phyloP scores from a whole-genome alignment of 1,140 invertebrate species.

The Planococcus citri region DNA sequence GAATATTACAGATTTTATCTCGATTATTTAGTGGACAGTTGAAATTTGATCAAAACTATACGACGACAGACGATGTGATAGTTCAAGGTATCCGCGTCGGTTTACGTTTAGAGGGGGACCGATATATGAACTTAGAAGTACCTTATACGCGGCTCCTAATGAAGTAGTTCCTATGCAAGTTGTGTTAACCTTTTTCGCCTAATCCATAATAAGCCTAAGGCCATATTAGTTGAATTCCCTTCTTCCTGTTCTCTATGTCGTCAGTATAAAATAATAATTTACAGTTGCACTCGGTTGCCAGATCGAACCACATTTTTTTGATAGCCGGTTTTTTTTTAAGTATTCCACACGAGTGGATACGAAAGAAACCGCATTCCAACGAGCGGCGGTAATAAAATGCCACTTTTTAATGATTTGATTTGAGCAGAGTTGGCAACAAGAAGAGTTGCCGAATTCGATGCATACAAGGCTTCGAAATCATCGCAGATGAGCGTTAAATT shows the following conservation, averaged over 20 bases:
- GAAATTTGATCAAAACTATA: background rate
- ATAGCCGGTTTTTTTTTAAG: constrained; percentile 3
- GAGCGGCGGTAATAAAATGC: background rate
- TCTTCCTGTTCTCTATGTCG: constrained; percentile 13
- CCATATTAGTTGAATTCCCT: background rate
- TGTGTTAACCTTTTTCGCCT: constrained; percentile 18
- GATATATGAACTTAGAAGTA: background rate
- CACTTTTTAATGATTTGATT: background rate
- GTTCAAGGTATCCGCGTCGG: background rate
- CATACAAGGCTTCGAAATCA: no score
- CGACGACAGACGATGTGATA: background rate
- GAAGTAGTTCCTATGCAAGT: constrained; percentile 19
- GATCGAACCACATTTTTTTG: constrained; percentile 13
- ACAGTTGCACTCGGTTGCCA: constrained; percentile 12
- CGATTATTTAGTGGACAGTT: background rate
- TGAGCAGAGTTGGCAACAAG: background rate
- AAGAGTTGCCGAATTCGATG: no score
- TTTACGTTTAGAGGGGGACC: background rate
- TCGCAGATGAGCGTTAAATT: no score
- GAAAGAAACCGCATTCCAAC: constrained; percentile 5
- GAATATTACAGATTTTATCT: background rate
- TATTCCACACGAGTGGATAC: background rate
- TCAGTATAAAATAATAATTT: constrained; percentile 18
- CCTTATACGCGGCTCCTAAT: background rate
- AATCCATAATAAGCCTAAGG: constrained; percentile 2